Evolutionary conservation across 2,888 invertebrate species (phyloP), one percentile per base, ranked within the genome.

Genomic region (Xylocampa areola): DNA sequence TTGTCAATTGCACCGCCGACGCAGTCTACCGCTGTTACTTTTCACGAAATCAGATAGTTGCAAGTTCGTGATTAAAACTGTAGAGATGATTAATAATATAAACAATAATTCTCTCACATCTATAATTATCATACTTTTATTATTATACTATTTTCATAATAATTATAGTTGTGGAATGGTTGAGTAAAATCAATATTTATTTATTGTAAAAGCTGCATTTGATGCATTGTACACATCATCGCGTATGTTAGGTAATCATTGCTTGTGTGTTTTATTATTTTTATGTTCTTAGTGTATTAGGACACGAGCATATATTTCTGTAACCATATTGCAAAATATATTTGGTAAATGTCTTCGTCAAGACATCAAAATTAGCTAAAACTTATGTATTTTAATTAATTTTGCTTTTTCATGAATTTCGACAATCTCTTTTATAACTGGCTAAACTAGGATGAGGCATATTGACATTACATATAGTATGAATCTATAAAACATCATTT

Each of bases 291-390:
- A 44, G 27, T 59, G 47, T 67, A 64, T 70, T 73, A 67, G 53
- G 59, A 58, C 67, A 62, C 44, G 33, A 58, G 64, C 62, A 58
- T 52, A 13, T 59, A 48, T 69, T 65, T 69, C 48, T 62, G 64
- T 64, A 74, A 66, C 52, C 63, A 53, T 64, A 49, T 74, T 74
- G 62, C 77, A 36, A 60, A 70, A 76, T 62, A 23, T 48, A 16
- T 48, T 75, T 60, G 48, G 49, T 58, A 30, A 57, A 69, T 43
- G 45, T 68, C 30, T 68, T 51, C 53, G 50, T 57, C 43, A 33
- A 73, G 41, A 35, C n/a, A 17, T 48, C 21, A 59, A 66, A 50
- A 53, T 49, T 48, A 11, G 23, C 10, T 27, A 13, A 27, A 45
- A 39, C 23, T 50, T 32, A 53, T 48, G 25, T 11, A 35, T 35